Evolutionary conservation across 92 coral and sea anemone genomes (phyloP), one percentile per base, ranked within the genome.

Genomic region (Epizoanthus ramosus): DNA sequence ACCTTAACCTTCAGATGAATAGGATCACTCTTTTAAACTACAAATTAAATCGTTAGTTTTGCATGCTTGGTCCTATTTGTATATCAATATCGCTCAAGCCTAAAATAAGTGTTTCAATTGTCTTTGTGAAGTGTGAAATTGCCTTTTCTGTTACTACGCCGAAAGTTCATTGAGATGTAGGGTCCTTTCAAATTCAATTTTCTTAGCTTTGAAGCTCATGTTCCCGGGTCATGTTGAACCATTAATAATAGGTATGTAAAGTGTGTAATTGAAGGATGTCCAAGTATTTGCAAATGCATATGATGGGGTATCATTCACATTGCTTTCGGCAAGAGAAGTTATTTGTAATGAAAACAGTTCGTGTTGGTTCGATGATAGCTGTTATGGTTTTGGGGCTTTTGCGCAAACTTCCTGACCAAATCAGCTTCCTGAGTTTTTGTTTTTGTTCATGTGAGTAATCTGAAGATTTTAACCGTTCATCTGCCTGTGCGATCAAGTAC

Each of bases 101-200:
- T 50, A 17, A 68, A 57, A 71, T 80, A 73, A 66, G 71, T 79
- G 69, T 86, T 74, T 86, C 54, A 54, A 63, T 67, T 61, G 66
- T 24, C 79, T 61, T 21, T 79, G 83, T 58, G 54, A 76, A 76
- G 69, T 58, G 54, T 58, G 80, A 39, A 76, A 76, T 71, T 25
- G 69, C 70, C 21, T 76, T 54, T 58, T 76, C 69, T 35, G 50
- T 9, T 68, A 28, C 13, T 58, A 17, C 23, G 5, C 16, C 8
- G 21, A 33, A 19, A 17, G 45, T 25, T 8, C 10, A 45, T 76
- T 76, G 21, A 45, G 57, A 57, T 35, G 12, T 21, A 57, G 21
- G 16, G 58, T 39, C 43, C 3, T 67, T 67, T 67, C 58, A 61
- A 3, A 19, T 28, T 28, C 31, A 28, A 28, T 28, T 28, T 33